phyloP scores from a whole-genome alignment of 2,113 vertebrate species.

The Austrofundulus limnaeus region DNA sequence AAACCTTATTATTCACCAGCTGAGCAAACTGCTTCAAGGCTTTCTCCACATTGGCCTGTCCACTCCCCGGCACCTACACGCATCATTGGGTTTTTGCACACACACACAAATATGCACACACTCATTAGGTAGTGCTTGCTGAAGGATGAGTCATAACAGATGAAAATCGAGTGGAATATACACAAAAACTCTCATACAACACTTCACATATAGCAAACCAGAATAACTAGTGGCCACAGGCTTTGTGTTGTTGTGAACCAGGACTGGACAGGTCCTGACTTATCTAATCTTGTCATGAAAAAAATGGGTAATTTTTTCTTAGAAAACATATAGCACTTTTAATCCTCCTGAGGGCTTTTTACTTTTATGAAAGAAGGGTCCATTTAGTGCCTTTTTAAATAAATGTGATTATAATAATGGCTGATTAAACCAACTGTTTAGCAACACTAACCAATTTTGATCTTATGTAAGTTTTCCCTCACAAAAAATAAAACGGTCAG shows the following conservation, averaged over 20 bases:
- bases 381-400: conserved; percentile 20
- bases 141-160: conserved; percentile 18
- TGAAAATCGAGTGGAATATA: conserved; percentile 3
- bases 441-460: conserved; percentile 1
- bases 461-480: conserved; percentile 2
- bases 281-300: background rate
- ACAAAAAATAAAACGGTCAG: conserved; percentile 9
- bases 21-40: conserved; percentile 96
- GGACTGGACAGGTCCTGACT: background rate
- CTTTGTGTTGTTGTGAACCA: background rate
- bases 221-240: background rate
- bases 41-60: conserved; percentile 94
- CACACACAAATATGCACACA: conserved; percentile 35
- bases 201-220: conserved; percentile 1
- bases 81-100: conserved; percentile 30
- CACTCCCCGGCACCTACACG: conserved; percentile 89
- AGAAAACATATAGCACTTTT: background rate
- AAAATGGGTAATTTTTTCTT: background rate
- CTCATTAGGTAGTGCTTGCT: conserved; percentile 34
- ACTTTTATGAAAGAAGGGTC: background rate
- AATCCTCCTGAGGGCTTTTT: background rate
- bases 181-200: background rate
- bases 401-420: conserved; percentile 23
- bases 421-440: conserved; percentile 25
- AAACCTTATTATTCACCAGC: conserved; percentile 97